Percentiles rank a stretch among this genome's conserved stretches.
Conservation (phyloP, 2,888 invertebrate species). For the Scaptomyza polygonia region DNA sequence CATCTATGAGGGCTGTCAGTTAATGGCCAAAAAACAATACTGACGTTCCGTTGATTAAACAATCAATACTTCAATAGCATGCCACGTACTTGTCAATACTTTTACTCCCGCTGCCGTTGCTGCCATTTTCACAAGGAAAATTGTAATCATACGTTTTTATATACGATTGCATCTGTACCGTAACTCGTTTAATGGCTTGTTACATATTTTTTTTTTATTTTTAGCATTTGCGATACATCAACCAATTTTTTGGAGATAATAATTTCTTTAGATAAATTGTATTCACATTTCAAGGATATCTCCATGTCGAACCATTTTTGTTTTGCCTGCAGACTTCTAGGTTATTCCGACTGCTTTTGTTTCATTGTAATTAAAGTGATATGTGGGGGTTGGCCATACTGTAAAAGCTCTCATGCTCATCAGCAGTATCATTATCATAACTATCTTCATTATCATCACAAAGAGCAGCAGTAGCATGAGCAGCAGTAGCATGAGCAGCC, state of each 20-base stretch:
- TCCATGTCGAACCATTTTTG: not conserved
- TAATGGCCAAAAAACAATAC: constrained; percentile 55
- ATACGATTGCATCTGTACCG: no score
- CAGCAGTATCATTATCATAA: constrained; percentile 40
- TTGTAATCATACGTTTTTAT: not conserved
- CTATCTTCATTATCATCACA: constrained; percentile 25
- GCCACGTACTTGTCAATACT: constrained; percentile 10
- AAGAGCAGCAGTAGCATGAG: constrained; percentile 2
- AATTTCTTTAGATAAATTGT: not conserved
- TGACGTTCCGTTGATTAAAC: constrained; percentile 67
- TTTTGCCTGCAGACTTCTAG: not conserved
- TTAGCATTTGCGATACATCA: no score
- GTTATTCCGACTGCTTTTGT: constrained; percentile 25
- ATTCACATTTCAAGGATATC: constrained; percentile 11
- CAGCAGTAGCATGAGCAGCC: constrained; percentile 7
- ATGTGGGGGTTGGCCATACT: constrained; percentile 59
- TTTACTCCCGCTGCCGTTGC: not conserved
- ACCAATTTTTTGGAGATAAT: no score
- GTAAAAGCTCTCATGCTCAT: constrained; percentile 40
- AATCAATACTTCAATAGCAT: constrained; percentile 66
- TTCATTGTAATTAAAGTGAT: constrained; percentile 69
- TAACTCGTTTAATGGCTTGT: no score
- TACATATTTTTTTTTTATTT: no score
- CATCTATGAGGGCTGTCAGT: constrained; percentile 59
- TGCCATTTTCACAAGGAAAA: constrained; percentile 11